Percentiles rank a stretch among this genome's conserved stretches.
These are phyloP conservation scores for Toxonevra muliebris DNA, from an alignment of 2,888 invertebrate species.

Conservation along the genomic window DNA sequence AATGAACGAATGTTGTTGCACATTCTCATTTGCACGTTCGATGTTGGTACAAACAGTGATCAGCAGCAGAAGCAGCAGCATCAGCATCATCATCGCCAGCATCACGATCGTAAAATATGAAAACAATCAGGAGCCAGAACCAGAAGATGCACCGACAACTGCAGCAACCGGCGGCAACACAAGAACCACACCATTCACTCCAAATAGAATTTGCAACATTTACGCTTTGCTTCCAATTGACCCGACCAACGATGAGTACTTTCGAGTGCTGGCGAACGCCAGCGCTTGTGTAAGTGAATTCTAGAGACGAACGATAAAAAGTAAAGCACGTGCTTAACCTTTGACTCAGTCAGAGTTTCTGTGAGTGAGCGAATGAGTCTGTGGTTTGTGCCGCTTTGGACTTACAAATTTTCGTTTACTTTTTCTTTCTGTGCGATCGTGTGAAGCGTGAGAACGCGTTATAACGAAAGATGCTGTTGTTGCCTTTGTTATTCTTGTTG, in stretches of 20 bases:
- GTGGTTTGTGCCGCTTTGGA: no score
- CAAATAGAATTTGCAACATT: neutral
- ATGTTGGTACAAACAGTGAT: no score
- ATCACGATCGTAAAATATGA: constrained; percentile 30
- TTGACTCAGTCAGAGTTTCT: constrained; percentile 10
- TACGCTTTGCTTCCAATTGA: neutral
- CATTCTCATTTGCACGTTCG: constrained; percentile 26
- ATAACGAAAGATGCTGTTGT: no score
- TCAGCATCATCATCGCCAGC: neutral
- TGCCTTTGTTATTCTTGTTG: neutral
- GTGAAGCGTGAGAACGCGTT: neutral
- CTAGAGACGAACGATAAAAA: neutral
- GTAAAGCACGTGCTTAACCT: constrained; percentile 33
- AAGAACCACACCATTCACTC: neutral
- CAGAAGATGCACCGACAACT: constrained; percentile 19
- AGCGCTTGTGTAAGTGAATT: neutral
- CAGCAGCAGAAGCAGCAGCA: no score
- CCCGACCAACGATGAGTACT: no score
- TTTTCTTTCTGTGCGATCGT: neutral
- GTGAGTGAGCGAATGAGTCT: no score
- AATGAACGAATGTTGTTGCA: constrained; percentile 44
- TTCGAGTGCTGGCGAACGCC: no score
- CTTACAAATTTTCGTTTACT: no score
- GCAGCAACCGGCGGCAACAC: neutral
- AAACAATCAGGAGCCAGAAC: neutral